These are phyloP conservation scores for Amyelois transitella DNA, from an alignment of 1,140 invertebrate species.

Conservation along the genomic window DNA sequence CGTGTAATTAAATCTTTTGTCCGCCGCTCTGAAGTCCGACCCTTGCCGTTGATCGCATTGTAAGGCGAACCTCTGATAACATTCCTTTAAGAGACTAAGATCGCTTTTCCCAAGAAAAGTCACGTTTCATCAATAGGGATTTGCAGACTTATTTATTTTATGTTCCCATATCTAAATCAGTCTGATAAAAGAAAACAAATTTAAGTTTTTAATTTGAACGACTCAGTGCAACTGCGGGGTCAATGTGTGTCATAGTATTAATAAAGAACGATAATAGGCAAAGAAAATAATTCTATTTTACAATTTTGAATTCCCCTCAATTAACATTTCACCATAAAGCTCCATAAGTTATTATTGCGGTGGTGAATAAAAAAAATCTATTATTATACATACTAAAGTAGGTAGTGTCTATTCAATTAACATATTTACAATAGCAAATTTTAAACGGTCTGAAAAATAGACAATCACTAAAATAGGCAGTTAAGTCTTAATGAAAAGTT, in stretches of 20 bases:
- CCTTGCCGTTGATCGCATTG: slow-evolving; percentile 39
- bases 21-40: slow-evolving; percentile 38
- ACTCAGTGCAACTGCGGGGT: too few species aligned
- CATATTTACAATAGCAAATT: not conserved
- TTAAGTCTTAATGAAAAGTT: slow-evolving; percentile 27
- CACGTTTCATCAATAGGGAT: slow-evolving; percentile 40
- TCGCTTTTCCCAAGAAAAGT: slow-evolving; percentile 33
- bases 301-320: too few species aligned
- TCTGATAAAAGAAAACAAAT: not conserved
- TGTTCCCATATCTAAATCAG: not conserved
- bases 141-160: slow-evolving; percentile 24
- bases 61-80: slow-evolving; percentile 34
- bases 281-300: too few species aligned
- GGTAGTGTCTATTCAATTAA: too few species aligned
- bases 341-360: too few species aligned
- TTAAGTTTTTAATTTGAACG: too few species aligned
- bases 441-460: not conserved
- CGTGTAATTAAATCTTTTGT: slow-evolving; percentile 74
- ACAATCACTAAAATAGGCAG: not conserved
- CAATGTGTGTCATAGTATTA: too few species aligned
- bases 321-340: too few species aligned
- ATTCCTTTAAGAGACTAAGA: slow-evolving; percentile 43
- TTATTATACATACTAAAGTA: too few species aligned
- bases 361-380: too few species aligned
- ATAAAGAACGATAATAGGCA: too few species aligned